Evolutionary conservation across 2,113 vertebrate genomes (phyloP), one percentile per base, ranked within the genome.

Genomic region (Mungos mungo): DNA sequence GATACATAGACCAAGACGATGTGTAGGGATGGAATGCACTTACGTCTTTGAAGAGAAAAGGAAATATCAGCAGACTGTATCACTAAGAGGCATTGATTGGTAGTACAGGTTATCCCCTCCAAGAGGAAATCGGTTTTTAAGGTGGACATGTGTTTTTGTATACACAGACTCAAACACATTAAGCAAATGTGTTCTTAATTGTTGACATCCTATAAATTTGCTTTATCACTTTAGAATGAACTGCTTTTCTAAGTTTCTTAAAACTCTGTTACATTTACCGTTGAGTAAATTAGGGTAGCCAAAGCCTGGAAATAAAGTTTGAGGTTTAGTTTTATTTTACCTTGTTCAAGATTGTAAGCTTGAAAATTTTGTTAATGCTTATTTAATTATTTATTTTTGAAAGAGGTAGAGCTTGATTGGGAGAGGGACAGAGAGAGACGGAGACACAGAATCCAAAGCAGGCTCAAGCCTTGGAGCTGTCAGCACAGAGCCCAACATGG

Each of bases 151-250:
- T 38, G 31, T 25, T 74, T 27, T 3, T n/a, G 16, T 47, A 52
- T 77, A 33, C 11, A 68, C 13, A 88, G n/a, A 82, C 27, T 60
- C 13, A 79, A 82, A n/a, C 52, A 52, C 14, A 41, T 72, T 41
- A 79, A 79, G 54, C 69, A 92, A 74, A 47, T 94, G 35, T 84
- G 14, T 87, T 95, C 95, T 80, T 77, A 77, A 9, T 76, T 86
- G 68, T 87, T 71, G 83, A 72, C 47, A 79, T 38, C 63, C 5
- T 85, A 29, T 84, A 88, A 89, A 38, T 86, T 95, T 80, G 41
- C 77, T 69, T 4, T 91, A 5, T 66, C 69, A 63, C 66, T 90
- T 89, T 50, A 68, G 85, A 91, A 68, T 72, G 47, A 11, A 50
- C 60, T 68, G 60, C 29, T 86, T 89, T 91, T 95, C 47, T 21